Base-by-base conservation (phyloP, 2,888 invertebrate species). In the Notodonta dromedarius region DNA sequence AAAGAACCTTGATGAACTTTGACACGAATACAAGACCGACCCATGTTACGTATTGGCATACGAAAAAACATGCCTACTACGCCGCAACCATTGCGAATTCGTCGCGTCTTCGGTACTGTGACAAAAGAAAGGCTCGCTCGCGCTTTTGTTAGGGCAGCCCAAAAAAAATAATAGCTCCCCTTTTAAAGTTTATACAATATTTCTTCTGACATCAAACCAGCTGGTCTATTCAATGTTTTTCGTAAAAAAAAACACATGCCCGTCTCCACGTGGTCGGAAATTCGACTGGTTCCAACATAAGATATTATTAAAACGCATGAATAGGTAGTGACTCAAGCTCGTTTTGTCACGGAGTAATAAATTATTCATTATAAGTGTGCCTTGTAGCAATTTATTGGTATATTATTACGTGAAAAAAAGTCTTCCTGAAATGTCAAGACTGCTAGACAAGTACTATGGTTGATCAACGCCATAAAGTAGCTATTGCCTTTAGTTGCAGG, bases 211-310 rank as follows among this genome's bases (percentile, higher is more conserved):
- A 82, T 81, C 79, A 82, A 86, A 89, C 90, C 92, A 93, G 91
- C 91, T 92, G 93, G 88, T 86, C 89, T 88, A 89, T 92, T 90
- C 79, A 92, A 82, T 72, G 69, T 67, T 78, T 82, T 83, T 84
- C 69, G 63, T 59, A 62, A 53, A 69, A 70, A 73, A 74, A 73
- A 67, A 71, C 65, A 73, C 73, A 78, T 70, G 74, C 77, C 76
- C 67, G 76, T 78, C 75, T 84, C 84, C 90, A 91, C 90, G 91
- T 91, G 89, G 87, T 87, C 84, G 88, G 87, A 88, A 84, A 85
- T 83, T 80, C 71, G 80, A 82, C 82, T 80, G 79, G 80, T 79
- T 76, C 74, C 73, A 76, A 65, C 67, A 66, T 65, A 69, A 66
- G 57, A 65, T 74, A 76, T 74, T 79, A 74, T 77, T 74, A 69